A percentile compares a stretch with the other conserved stretches of the same genome.
Conservation (phyloP, 2,113 vertebrate species). For the Gadus macrocephalus region DNA sequence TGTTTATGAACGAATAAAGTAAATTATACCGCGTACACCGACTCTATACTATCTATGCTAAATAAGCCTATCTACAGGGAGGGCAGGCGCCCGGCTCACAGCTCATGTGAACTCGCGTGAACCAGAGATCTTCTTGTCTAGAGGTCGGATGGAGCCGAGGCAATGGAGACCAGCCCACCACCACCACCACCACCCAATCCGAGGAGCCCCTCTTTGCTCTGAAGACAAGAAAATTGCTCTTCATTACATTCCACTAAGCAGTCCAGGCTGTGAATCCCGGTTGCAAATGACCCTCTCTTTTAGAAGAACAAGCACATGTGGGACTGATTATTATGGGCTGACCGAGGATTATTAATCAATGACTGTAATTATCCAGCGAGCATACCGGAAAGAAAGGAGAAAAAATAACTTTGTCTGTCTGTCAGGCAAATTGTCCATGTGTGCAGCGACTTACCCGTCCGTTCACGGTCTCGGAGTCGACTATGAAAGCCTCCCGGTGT, state of each 20-base stretch:
- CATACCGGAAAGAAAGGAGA: constrained; percentile 59
- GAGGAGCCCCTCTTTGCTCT: constrained; percentile 2
- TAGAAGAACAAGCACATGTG: constrained; percentile 69
- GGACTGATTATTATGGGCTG: constrained; percentile 67
- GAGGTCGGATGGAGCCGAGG: constrained; percentile 50
- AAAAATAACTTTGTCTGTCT: constrained; percentile 52
- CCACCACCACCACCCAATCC: constrained; percentile 5
- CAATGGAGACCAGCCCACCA: constrained; percentile 51
- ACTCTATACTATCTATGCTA: too few relatives aligned
- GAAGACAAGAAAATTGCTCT: constrained; percentile 73
- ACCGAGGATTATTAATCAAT: constrained; percentile 72
- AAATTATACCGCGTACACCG: constrained; percentile 1
- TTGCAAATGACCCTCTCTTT: constrained; percentile 62
- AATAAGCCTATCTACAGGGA: constrained; percentile 10
- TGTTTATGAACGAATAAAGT: constrained; percentile 48
- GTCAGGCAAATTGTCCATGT: constrained; percentile 37
- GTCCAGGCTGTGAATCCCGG: constrained; percentile 64
- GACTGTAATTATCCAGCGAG: constrained; percentile 72
- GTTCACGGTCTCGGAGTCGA: not conserved
- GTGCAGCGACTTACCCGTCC: constrained; percentile 53
- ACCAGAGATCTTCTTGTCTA: constrained; percentile 46
- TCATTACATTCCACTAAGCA: constrained; percentile 67
- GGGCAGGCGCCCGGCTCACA: constrained; percentile 17
- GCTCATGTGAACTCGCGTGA: constrained; percentile 49
- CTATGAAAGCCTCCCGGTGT: too few relatives aligned